Conservation (phyloP, 1,140 invertebrate species). For the Bombus huntii region DNA sequence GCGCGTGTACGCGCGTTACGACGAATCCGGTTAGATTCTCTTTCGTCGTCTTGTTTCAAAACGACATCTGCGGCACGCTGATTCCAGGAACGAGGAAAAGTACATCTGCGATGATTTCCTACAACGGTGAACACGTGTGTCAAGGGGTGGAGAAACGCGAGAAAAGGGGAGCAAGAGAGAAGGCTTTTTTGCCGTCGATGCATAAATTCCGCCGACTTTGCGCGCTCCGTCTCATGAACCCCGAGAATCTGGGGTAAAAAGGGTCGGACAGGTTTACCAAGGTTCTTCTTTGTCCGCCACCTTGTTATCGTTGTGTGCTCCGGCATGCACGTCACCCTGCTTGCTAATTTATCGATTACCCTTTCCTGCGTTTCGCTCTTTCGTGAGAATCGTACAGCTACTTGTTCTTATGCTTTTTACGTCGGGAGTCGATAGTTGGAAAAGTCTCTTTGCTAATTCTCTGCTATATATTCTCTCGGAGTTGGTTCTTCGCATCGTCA, state of each 20-base stretch:
- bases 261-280: conserved; percentile 52
- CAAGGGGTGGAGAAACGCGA: background rate
- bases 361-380: background rate
- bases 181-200: conserved; percentile 30
- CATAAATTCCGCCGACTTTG: conserved; percentile 52
- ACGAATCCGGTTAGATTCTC: conserved; percentile 40
- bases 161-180: background rate
- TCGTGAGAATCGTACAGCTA: background rate
- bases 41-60: conserved; percentile 12
- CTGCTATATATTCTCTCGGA: too few relatives aligned
- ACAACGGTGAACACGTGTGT: background rate
- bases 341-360: conserved; percentile 40
- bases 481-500: too few relatives aligned
- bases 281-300: conserved; percentile 52
- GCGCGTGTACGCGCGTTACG: conserved; percentile 26
- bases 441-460: background rate
- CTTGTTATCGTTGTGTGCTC: conserved; percentile 40
- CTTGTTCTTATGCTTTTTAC: background rate
- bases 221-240: conserved; percentile 50
- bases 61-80: background rate
- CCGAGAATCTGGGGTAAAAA: conserved; percentile 55
- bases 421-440: too few relatives aligned
- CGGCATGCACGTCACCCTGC: background rate
- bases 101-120: conserved; percentile 31
- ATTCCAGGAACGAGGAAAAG: conserved; percentile 28